Evolutionary conservation across 2,113 vertebrate species (phyloP), one percentile per base, ranked within the genome.

Genomic region (Tetraodon nigroviridis): DNA sequence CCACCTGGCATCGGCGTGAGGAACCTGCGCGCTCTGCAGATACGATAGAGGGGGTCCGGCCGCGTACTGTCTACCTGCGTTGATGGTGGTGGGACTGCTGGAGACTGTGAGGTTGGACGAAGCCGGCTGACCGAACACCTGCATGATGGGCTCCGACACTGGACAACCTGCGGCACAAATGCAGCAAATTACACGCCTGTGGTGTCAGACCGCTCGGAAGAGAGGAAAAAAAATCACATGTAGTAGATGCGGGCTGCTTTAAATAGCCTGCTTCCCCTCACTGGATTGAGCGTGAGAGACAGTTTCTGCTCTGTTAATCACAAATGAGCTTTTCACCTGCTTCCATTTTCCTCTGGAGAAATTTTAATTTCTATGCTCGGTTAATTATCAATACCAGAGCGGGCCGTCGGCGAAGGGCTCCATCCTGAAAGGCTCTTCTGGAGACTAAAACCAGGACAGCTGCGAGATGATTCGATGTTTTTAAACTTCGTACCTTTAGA

Each of bases 1-100:
- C 84, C 75, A 99, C 95, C 95, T 96, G 89, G 88, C 87, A 76
- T 96, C 92, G 50, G 90, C 89, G 75, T 90, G 81, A 73, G 92
- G 90, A 79, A 87, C 79, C 40, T 85, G 86, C 76, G 88, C 83
- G 65, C 83, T 88, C 46, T 89, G 85, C 81, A 84, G 84, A 77
- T 92, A 89, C 78, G 90, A 84, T 49, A 90, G 88, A 60, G 80
- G 86, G 73, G 86, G 87, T 66, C 89, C 84, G 51, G 86, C 75
- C 73, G 87, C 75, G n/a, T 84, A 84, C 53, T 87, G 80, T 41
- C 90, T 91, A 76, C 81, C 78, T 61, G 73, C 69, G 67, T 84
- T 89, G 81, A 92, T 81, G 73, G 91, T 86, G 86, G 93, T 86
- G 58, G 91, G 90, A 74, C 79, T 90, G 77, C 82, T 91, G 79